Evolutionary conservation across 1,140 invertebrate species (phyloP).

Genomic region (Tetramorium simillimum): DNA sequence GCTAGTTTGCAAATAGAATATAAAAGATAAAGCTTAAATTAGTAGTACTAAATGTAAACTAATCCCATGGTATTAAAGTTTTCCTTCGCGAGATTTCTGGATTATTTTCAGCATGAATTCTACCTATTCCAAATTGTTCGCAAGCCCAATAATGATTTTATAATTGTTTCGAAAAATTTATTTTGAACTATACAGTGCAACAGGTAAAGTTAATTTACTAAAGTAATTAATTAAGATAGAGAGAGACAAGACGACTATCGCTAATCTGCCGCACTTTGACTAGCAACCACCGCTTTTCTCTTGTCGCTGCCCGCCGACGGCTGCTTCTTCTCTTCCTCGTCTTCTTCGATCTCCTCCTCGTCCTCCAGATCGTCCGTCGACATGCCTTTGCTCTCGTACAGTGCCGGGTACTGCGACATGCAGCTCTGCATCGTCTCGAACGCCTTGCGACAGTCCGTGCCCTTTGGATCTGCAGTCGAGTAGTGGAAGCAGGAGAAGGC

Average conservation of each 20-base stretch:
- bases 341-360: neutral
- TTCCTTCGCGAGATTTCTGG: neutral
- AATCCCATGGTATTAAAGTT: neutral
- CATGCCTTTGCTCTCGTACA: conserved; percentile 90
- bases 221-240: conserved; percentile 5
- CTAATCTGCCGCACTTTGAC: neutral
- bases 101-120: neutral
- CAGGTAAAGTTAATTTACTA: conserved; percentile 14
- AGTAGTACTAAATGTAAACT: neutral
- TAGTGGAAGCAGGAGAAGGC: conserved; percentile 98
- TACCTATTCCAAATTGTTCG: neutral
- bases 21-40: neutral
- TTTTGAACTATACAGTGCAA: conserved; percentile 29
- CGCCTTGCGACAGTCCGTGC: conserved; percentile 95
- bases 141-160: neutral
- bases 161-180: neutral
- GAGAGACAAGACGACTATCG: neutral
- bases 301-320: neutral
- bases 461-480: conserved; percentile 91
- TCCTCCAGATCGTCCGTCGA: conserved; percentile 83
- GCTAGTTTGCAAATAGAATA: neutral
- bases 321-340: neutral
- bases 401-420: conserved; percentile 94
- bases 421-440: conserved; percentile 97
- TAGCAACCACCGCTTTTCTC: neutral